Evolutionary conservation across 2,797 vertebrate genomes (phyloP).

Genomic region (Artibeus lituratus): DNA sequence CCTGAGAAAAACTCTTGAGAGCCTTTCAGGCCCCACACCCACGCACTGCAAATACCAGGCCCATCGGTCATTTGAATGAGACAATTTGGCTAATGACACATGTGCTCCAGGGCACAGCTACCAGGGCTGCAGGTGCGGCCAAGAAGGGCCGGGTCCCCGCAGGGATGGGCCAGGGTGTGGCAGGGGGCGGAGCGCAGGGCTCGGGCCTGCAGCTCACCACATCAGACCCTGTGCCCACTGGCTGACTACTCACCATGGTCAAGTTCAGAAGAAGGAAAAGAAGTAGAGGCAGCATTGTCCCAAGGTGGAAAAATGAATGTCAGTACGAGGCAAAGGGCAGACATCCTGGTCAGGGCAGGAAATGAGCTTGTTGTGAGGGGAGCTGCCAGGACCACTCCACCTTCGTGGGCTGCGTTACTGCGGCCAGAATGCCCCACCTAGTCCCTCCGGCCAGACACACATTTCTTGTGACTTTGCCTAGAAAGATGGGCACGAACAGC

Average conservation of each 20-base stretch:
- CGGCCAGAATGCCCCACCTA: background rate
- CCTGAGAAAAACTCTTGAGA: constrained; percentile 62
- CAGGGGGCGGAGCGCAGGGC: background rate
- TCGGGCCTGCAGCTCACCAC: rapidly evolving
- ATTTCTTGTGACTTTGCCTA: too few relatives aligned
- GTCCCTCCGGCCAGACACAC: background rate
- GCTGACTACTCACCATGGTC: background rate
- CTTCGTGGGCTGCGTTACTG: rapidly evolving
- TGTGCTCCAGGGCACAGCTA: background rate
- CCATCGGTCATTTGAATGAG: constrained; percentile 55
- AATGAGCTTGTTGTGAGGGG: background rate
- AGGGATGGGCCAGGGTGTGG: background rate
- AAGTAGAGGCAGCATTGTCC: background rate
- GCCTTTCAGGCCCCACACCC: constrained; percentile 46
- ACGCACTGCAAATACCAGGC: constrained; percentile 69
- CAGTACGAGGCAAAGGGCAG: background rate
- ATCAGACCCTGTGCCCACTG: background rate
- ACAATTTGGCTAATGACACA: background rate
- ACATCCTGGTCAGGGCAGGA: background rate
- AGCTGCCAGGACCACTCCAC: rapidly evolving
- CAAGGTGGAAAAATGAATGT: background rate
- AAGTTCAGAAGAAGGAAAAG: background rate
- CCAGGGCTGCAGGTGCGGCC: background rate
- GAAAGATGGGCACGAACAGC: background rate
- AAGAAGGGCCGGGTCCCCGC: background rate